phyloP scores from a whole-genome alignment of 2,113 vertebrate genomes.

The Dicerorhinus sumatrensis region DNA sequence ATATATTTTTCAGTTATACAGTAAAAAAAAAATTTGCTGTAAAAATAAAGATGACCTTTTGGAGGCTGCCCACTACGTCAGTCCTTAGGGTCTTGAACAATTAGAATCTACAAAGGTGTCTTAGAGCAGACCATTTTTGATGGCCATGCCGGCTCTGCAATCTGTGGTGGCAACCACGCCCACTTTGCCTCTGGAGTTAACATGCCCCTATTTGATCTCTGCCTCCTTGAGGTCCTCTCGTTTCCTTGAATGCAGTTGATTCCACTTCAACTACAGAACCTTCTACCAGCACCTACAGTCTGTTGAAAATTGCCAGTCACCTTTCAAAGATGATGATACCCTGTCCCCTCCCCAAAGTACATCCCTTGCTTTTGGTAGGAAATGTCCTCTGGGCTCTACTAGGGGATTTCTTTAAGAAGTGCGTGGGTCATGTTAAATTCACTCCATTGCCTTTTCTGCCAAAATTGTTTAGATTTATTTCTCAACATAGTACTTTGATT shows the following conservation, averaged over 20 bases:
- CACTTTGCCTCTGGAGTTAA: background rate
- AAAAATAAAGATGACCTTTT: background rate
- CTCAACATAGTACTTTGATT: background rate
- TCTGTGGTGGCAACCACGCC: background rate
- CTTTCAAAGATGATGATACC: background rate
- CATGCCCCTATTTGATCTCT: background rate
- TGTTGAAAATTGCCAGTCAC: background rate
- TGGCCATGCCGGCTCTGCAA: background rate
- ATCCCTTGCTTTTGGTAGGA: background rate
- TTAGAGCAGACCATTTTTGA: background rate
- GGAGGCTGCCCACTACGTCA: background rate
- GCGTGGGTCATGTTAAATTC: background rate
- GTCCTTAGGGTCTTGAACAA: background rate
- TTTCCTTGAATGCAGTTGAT: background rate
- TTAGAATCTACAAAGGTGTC: background rate
- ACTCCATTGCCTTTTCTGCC: background rate
- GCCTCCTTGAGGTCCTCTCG: background rate
- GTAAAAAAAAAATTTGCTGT: background rate
- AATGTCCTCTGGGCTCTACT: background rate
- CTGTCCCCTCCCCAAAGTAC: background rate
- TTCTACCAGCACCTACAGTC: background rate
- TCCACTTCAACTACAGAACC: background rate
- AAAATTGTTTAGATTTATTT: background rate
- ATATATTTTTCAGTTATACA: background rate
- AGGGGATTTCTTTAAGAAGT: background rate